A percentile compares a stretch with the other conserved stretches of the same genome.
phyloP scores from a whole-genome alignment of 2,797 vertebrate species.

The Anguilla anguilla region DNA sequence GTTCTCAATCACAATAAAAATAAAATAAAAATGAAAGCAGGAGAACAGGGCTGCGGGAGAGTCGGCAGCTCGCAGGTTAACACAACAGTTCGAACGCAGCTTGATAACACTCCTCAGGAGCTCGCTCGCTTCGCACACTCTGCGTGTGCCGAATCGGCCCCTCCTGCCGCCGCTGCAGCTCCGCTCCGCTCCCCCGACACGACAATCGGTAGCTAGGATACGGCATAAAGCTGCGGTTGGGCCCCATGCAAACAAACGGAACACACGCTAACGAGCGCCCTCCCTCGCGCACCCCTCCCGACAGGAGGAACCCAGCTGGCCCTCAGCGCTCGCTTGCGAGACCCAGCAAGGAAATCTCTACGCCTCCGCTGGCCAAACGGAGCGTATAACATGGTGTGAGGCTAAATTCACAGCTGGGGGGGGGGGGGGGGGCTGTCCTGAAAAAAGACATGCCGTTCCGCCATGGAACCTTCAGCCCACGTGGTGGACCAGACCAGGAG shows the following conservation, averaged over 20 bases:
- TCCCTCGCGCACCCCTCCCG: conserved; percentile 39
- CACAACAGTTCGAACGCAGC: background rate
- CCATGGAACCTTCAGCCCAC: background rate
- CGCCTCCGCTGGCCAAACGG: conserved; percentile 7
- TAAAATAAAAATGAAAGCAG: background rate
- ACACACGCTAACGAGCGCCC: conserved; percentile 68
- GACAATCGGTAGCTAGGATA: conserved; percentile 77
- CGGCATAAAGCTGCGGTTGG: conserved; percentile 75
- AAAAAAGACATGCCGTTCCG: background rate
- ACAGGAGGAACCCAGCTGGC: conserved; percentile 12
- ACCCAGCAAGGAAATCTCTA: conserved; percentile 14
- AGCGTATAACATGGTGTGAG: too few relatives aligned
- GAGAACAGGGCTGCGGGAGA: background rate
- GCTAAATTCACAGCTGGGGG: too few relatives aligned
- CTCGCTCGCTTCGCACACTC: background rate
- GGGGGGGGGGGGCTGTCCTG: conserved; percentile 9
- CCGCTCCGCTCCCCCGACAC: conserved; percentile 8
- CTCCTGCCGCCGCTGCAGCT: conserved; percentile 25
- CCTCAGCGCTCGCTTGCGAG: conserved; percentile 42
- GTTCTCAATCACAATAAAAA: background rate
- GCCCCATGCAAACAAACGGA: conserved; percentile 63
- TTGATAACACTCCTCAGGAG: background rate
- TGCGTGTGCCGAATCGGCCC: conserved; percentile 1
- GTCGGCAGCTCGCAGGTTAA: background rate
- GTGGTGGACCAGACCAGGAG: background rate